phyloP scores from a whole-genome alignment of 2,888 invertebrate species.

The Campaea margaritaria region DNA sequence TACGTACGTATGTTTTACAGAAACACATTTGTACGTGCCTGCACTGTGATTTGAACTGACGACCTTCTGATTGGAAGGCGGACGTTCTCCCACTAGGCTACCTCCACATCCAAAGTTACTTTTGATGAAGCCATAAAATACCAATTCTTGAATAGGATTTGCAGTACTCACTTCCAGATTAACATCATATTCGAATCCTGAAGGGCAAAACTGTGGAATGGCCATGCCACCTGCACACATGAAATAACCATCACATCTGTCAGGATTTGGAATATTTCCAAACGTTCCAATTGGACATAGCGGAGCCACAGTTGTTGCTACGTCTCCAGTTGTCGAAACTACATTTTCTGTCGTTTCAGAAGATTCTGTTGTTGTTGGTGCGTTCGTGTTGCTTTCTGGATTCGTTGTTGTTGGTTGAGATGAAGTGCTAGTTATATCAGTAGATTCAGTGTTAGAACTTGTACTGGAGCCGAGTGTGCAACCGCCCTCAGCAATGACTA shows the following conservation, averaged over 20 bases:
- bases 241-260: conserved; percentile 39
- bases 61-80: too few relatives aligned
- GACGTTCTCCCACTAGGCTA: too few relatives aligned
- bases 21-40: too few relatives aligned
- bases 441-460: neutral
- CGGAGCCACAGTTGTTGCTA: conserved; percentile 5
- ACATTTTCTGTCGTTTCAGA: neutral
- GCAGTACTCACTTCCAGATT: conserved; percentile 37
- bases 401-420: neutral
- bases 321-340: neutral
- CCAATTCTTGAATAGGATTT: too few relatives aligned
- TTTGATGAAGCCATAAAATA: too few relatives aligned
- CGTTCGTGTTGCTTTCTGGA: neutral
- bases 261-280: conserved; percentile 39
- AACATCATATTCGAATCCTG: conserved; percentile 50
- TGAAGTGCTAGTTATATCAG: neutral
- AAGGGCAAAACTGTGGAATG: conserved; percentile 41
- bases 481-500: conserved; percentile 50
- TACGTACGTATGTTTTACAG: too few relatives aligned
- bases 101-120: too few relatives aligned
- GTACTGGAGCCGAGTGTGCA: conserved; percentile 41
- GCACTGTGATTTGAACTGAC: too few relatives aligned
- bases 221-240: conserved; percentile 42
- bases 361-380: neutral
- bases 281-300: conserved; percentile 33